Percentiles rank a stretch among this genome's conserved stretches.
Conservation (phyloP, 2,888 invertebrate species). For the Adelognathus sp. region DNA sequence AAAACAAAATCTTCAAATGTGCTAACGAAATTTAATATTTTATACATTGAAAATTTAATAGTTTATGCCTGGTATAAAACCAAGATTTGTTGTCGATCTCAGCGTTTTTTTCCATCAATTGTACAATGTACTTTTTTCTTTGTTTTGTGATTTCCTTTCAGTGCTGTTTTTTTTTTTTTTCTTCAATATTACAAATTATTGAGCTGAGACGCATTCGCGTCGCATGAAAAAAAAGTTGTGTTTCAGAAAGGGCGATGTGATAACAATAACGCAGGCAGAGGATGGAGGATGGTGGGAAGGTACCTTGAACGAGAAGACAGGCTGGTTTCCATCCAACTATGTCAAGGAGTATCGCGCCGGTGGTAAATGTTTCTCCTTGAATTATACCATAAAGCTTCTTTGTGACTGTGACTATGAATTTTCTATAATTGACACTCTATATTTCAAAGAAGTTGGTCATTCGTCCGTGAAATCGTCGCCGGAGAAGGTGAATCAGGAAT, state of each 20-base stretch:
- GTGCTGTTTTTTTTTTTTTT: neutral
- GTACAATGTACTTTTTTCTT: neutral
- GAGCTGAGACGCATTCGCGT: neutral
- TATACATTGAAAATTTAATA: no score
- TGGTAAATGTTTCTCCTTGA: conserved; percentile 74
- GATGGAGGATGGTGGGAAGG: conserved; percentile 99
- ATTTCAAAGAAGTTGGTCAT: conserved; percentile 82
- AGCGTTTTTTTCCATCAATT: no score
- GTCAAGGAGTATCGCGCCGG: conserved; percentile 93
- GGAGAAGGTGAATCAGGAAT: conserved; percentile 84
- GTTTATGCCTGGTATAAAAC: no score
- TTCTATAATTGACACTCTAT: no score
- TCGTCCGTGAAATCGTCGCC: conserved; percentile 86
- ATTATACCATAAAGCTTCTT: conserved; percentile 51
- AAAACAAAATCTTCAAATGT: no score
- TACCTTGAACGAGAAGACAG: conserved; percentile 95
- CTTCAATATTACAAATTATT: no score
- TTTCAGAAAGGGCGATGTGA: conserved; percentile 97
- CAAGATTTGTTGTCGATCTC: no score
- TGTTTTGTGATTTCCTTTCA: neutral
- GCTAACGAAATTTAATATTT: no score
- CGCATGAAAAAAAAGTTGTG: conserved; percentile 86
- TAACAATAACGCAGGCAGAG: conserved; percentile 96
- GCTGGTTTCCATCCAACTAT: conserved; percentile 99
- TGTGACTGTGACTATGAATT: neutral